Evolutionary conservation across 1,140 invertebrate genomes (phyloP).

Genomic region (Chrysomallon squamiferum): DNA sequence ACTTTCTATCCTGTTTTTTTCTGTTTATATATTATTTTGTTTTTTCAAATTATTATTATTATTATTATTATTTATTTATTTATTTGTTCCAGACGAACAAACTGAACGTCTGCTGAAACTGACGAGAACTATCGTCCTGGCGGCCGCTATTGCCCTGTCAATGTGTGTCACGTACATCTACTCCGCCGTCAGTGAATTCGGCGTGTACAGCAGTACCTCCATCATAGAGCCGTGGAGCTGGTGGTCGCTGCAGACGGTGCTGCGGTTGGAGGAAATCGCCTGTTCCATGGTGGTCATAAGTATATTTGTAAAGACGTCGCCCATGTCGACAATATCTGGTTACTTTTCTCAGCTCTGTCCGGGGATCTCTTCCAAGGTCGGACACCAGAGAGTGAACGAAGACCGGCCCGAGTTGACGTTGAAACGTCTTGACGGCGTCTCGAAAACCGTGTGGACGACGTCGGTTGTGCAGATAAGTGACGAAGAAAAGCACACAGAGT

Average conservation of each 20-base stretch:
- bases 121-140: slow-evolving; percentile 14
- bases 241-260: slow-evolving; percentile 33
- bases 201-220: slow-evolving; percentile 19
- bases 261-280: slow-evolving; percentile 20
- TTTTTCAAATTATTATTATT: too few relatives aligned
- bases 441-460: too few relatives aligned
- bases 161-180: slow-evolving; percentile 29
- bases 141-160: slow-evolving; percentile 13
- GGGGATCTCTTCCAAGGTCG: neutral
- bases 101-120: slow-evolving; percentile 14
- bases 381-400: too few relatives aligned
- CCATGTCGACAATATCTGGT: neutral
- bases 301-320: neutral
- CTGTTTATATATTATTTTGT: too few relatives aligned
- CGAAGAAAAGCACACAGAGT: too few relatives aligned
- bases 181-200: slow-evolving; percentile 23
- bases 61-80: too few relatives aligned
- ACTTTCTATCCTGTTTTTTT: too few relatives aligned
- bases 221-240: slow-evolving; percentile 32
- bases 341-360: slow-evolving; percentile 4
- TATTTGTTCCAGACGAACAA: slow-evolving; percentile 22
- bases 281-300: neutral
- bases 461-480: too few relatives aligned
- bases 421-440: too few relatives aligned
- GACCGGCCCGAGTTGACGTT: too few relatives aligned